Evolutionary conservation across 2,797 vertebrate genomes (phyloP), one percentile per base, ranked within the genome.

Genomic region (Adelosebastes latens): DNA sequence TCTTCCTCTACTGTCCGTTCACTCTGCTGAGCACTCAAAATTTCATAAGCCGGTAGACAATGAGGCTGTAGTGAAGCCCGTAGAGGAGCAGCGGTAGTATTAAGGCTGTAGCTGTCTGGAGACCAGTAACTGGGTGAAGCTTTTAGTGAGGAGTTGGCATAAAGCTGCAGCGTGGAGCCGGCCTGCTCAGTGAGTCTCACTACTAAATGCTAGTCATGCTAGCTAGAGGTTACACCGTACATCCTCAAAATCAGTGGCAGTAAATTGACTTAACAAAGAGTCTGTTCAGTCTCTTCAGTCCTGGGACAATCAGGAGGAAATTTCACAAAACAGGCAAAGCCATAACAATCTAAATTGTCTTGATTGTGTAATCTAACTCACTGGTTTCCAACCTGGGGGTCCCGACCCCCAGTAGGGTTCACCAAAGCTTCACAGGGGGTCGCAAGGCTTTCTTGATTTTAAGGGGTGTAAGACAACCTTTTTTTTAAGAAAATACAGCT

Each of bases 11-110:
- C 85, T 74, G 82, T 87, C 72, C 22, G 62, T 79, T 84, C 85
- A 80, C 83, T 86, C 79, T 86, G 78, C 87, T 89, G 87, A 90
- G 81, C 80, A 76, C 89, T 92, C 85, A 83, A 49, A 88, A 87
- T 92, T 81, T 91, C 75, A 90, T 86, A 87, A 86, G 84, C 79
- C 83, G 63, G 83, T 66, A 88, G 92, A 92, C 88, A 89, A 86
- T 81, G 78, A 87, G 85, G 82, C 87, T 85, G 87, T 73, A 79
- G 79, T 76, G 63, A 3, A 56, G 75, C 80, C 82, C 69, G 11
- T 68, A 60, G 78, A 88, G 58, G 58, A 64, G 69, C 78, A 79
- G 72, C 22, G 53, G 78, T 67, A 53, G 82, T 56, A 25, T 18
- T 71, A 53, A 77, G 74, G 31, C 79, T 18, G 73, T 59, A 78